These are phyloP conservation scores for Mechanitis messenoides DNA, from an alignment of 2,888 invertebrate species.

Conservation along the genomic window DNA sequence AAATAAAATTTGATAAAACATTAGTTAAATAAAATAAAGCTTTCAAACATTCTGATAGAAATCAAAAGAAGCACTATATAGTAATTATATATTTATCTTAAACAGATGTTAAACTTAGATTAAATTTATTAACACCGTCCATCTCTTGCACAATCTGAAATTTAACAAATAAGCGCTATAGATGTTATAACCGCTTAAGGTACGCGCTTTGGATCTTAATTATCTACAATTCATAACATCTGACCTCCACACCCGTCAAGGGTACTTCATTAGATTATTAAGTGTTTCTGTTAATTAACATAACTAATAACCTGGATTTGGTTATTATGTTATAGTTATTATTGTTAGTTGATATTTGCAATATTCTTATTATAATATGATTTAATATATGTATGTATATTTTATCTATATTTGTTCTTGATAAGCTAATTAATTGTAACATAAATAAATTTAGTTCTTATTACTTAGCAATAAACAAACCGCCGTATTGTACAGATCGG, in stretches of 20 bases:
- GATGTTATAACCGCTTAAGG: not conserved
- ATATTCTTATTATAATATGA: not conserved
- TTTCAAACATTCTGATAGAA: conserved; percentile 32
- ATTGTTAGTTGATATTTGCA: not conserved
- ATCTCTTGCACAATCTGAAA: no score
- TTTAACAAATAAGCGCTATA: not conserved
- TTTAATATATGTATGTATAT: not conserved
- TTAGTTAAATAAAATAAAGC: conserved; percentile 22
- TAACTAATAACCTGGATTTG: no score
- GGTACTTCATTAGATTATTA: not conserved
- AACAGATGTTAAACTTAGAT: conserved; percentile 32
- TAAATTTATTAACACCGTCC: not conserved
- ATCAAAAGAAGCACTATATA: conserved; percentile 29
- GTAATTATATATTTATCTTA: conserved; percentile 34
- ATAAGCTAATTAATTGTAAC: not conserved
- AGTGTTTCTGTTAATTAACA: not conserved
- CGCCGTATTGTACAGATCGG: conserved; percentile 69
- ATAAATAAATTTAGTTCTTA: conserved; percentile 35
- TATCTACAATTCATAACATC: conserved; percentile 2
- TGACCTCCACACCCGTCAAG: conserved; percentile 4
- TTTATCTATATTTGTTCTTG: not conserved
- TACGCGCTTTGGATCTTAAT: not conserved
- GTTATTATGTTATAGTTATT: no score
- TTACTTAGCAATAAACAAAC: conserved; percentile 72
- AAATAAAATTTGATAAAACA: conserved; percentile 8